A percentile compares a stretch with the other conserved stretches of the same genome.
Evolutionary conservation across 2,888 invertebrate genomes (phyloP).

Genomic region (Phasia obesa): DNA sequence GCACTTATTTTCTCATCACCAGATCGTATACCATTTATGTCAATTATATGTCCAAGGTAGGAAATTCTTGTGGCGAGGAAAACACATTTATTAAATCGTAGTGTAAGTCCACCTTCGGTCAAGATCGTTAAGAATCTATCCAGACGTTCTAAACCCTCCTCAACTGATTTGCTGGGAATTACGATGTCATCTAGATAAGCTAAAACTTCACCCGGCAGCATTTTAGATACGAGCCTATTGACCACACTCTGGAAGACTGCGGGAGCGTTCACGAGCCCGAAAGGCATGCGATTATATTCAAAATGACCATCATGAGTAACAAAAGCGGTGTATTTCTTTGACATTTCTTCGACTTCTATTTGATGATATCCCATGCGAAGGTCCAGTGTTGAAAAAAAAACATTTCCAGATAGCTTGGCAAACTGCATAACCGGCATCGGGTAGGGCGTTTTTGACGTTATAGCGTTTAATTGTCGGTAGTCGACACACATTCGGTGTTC

Average conservation of each 20-base stretch:
- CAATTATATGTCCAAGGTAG: conserved; percentile 52
- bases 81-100: conserved; percentile 42
- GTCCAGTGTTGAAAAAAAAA: too few relatives aligned
- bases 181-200: conserved; percentile 40
- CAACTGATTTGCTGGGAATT: conserved; percentile 19
- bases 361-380: too few relatives aligned
- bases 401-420: conserved; percentile 62
- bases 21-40: conserved; percentile 48
- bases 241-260: conserved; percentile 49
- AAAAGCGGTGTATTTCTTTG: conserved; percentile 59
- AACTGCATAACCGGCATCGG: conserved; percentile 31
- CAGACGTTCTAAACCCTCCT: conserved; percentile 3
- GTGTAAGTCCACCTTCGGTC: conserved; percentile 13
- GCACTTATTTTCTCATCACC: conserved; percentile 1
- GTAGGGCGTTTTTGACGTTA: conserved; percentile 44
- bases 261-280: conserved; percentile 47
- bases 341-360: conserved; percentile 49
- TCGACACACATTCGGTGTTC: conserved; percentile 63
- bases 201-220: background rate
- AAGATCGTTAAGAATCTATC: background rate
- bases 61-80: conserved; percentile 48
- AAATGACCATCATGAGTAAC: conserved; percentile 53
- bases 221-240: conserved; percentile 8
- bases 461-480: conserved; percentile 55
- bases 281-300: conserved; percentile 56